Evolutionary conservation across 2,888 invertebrate genomes (phyloP).

Genomic region (Glaucopsyche alexis): DNA sequence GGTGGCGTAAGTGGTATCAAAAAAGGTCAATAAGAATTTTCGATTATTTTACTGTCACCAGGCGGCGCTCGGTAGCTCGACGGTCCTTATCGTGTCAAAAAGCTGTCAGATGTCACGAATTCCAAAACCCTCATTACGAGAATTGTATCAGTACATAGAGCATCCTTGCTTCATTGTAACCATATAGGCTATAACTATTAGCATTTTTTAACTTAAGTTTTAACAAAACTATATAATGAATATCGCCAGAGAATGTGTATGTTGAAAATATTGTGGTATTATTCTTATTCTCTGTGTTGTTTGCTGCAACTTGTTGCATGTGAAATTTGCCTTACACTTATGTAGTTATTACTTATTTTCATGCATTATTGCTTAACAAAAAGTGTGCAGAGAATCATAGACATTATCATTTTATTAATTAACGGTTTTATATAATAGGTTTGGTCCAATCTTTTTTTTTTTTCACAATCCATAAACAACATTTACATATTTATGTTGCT

Average conservation of each 20-base stretch:
- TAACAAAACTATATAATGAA: neutral
- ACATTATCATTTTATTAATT: too few relatives aligned
- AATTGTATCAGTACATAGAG: neutral
- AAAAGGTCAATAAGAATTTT: too few relatives aligned
- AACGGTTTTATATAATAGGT: too few relatives aligned
- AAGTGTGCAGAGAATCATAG: neutral
- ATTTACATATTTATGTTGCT: too few relatives aligned
- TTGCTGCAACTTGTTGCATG: neutral
- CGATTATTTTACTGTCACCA: too few relatives aligned
- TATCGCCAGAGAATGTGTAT: neutral
- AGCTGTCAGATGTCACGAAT: too few relatives aligned
- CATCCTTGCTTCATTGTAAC: neutral
- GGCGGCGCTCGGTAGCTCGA: too few relatives aligned
- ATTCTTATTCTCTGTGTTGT: neutral
- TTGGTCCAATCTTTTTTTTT: too few relatives aligned
- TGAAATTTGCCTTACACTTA: neutral
- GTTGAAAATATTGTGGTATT: neutral
- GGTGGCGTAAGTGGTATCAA: too few relatives aligned
- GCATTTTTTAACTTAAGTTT: neutral
- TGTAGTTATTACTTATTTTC: neutral
- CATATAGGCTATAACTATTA: neutral
- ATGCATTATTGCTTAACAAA: neutral
- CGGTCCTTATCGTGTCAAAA: too few relatives aligned
- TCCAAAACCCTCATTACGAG: too few relatives aligned
- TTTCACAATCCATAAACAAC: too few relatives aligned